phyloP scores from a whole-genome alignment of 2,888 invertebrate genomes.

The Congeria kusceri region DNA sequence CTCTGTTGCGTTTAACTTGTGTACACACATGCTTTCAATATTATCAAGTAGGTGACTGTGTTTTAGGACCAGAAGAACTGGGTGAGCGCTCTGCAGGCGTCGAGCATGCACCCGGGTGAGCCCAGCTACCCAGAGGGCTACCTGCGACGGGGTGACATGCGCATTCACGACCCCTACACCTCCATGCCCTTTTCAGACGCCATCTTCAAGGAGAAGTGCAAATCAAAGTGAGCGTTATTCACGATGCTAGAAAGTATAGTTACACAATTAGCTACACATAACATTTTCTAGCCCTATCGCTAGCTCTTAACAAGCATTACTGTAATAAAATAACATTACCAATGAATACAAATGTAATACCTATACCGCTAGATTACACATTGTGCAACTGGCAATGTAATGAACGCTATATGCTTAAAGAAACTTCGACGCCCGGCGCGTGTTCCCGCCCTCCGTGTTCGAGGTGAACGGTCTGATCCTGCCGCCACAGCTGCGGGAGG shows the following conservation, averaged over 20 bases:
- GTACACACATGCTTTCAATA: too few species aligned
- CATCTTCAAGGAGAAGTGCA: slow-evolving; percentile 71
- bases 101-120: slow-evolving; percentile 49
- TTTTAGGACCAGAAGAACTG: slow-evolving; percentile 66
- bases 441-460: slow-evolving; percentile 73
- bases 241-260: too few species aligned
- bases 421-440: slow-evolving; percentile 64
- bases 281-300: too few species aligned
- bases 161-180: slow-evolving; percentile 66
- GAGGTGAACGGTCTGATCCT: slow-evolving; percentile 69
- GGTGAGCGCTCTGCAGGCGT: slow-evolving; percentile 68
- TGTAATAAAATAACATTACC: too few species aligned
- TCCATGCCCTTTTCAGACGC: slow-evolving; percentile 71
- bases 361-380: too few species aligned
- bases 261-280: too few species aligned
- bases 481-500: slow-evolving; percentile 74
- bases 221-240: slow-evolving; percentile 60
- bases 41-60: too few species aligned
- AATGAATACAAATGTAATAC: too few species aligned
- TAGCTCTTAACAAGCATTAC: too few species aligned
- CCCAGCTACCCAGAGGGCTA: slow-evolving; percentile 59
- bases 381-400: too few species aligned
- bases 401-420: slow-evolving; percentile 50
- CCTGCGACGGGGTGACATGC: slow-evolving; percentile 57
- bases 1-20: too few species aligned